Base-by-base conservation (phyloP, 2,113 vertebrate species). In the Cephalopterus ornatus region DNA sequence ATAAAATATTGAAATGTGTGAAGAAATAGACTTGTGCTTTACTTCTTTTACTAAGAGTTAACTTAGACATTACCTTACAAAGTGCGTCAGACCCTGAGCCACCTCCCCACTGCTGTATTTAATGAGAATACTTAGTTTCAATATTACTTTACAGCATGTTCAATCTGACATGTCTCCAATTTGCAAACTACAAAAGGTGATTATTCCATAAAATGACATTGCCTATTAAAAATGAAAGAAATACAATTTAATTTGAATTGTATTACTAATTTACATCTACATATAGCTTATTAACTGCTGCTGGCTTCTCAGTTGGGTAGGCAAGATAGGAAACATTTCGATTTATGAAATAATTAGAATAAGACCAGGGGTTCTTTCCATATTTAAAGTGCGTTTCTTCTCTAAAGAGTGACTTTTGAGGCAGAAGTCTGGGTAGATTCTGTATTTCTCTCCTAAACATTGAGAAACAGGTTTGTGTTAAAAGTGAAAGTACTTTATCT, bases 301-400 rank as follows among this genome's bases (percentile, higher is more conserved):
- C 49, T 73, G 73, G 53, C 49, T 93, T 94, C 89, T 93, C 89
- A 71, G 88, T 65, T 88, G 71, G 92, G 84, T 77, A 94, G 73
- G 61, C 52, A 92, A 89, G 80, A 94, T 79, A 77, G 63, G 53
- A 79, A 85, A 73, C 80, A 14, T 88, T 96, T 96, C 87, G n/a
- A 96, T 95, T 95, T 92, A 87, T 91, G 52, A 59, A 90, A 77
- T 91, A 93, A 95, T 95, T 96, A 91, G 39, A 84, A 42, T 73
- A 79, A 76, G 88, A 68, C 59, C 42, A 56, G 46, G 70, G 37
- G 37, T 84, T 92, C 65, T 62, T 92, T 72, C 59, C 52, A 23
- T 77, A 93, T 65, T 89, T 93, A 65, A 90, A 85, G 58, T n/a
- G 12, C 19, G 65, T 78, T 95, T 96, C 33, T 83, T 59, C 85